These are phyloP conservation scores for Neogobius melanostomus DNA, from an alignment of 2,113 vertebrate species.

Conservation along the genomic window DNA sequence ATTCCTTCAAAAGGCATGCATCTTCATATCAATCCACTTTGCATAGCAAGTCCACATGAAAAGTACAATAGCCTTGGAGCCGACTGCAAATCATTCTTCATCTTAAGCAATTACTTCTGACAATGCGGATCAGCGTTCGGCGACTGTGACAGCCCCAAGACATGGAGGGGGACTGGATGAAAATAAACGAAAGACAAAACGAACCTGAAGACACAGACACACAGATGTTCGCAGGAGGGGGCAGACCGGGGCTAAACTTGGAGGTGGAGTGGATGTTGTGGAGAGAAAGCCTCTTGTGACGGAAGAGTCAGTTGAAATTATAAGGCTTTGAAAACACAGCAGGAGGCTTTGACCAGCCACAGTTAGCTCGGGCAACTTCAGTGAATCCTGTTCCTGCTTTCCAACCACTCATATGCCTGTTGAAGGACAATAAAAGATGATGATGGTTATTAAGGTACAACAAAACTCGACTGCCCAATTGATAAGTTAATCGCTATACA, in stretches of 20 bases:
- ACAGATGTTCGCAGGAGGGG: too few relatives aligned
- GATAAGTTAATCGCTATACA: too few relatives aligned
- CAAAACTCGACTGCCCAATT: too few relatives aligned
- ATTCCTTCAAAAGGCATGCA: not conserved
- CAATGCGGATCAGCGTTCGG: constrained; percentile 46
- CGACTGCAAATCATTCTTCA: constrained; percentile 26
- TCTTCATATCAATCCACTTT: not conserved
- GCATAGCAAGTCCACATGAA: not conserved
- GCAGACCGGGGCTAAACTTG: constrained; percentile 14
- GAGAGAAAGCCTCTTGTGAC: not conserved
- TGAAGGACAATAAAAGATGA: too few relatives aligned
- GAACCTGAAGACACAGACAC: constrained; percentile 31
- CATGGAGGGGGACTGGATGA: constrained; percentile 35
- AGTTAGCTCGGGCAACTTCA: not conserved
- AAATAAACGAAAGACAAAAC: constrained; percentile 37
- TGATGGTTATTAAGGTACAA: too few relatives aligned
- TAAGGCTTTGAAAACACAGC: constrained; percentile 32
- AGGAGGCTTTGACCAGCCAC: constrained; percentile 3
- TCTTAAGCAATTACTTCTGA: constrained; percentile 46
- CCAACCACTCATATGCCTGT: not conserved
- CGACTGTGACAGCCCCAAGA: constrained; percentile 50
- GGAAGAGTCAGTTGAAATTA: constrained; percentile 24
- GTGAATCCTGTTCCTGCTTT: not conserved
- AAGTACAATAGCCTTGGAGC: constrained; percentile 14
- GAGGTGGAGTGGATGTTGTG: constrained; percentile 38